These are phyloP conservation scores for Canis aureus DNA, from an alignment of 2,113 vertebrate genomes.

Conservation along the genomic window DNA sequence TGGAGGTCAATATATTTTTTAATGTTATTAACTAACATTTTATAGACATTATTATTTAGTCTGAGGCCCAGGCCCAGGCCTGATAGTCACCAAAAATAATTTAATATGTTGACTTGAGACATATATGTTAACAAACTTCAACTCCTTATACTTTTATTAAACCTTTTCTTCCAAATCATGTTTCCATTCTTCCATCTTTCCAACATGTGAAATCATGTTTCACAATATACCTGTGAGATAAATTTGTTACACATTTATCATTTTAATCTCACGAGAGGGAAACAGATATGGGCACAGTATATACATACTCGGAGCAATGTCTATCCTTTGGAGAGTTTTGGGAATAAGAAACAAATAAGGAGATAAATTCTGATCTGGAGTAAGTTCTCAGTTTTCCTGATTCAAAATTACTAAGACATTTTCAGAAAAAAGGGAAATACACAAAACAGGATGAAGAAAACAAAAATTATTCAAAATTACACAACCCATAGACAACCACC, in stretches of 20 bases:
- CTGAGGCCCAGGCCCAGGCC: neutral
- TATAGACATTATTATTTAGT: constrained; percentile 6
- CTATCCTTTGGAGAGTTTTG: neutral
- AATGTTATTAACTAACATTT: neutral
- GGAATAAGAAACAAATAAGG: constrained; percentile 17
- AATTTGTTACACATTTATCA: neutral
- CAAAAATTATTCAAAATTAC: neutral
- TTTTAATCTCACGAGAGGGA: neutral
- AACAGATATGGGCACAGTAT: neutral
- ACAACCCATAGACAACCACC: neutral
- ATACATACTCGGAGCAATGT: neutral
- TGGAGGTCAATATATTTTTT: neutral
- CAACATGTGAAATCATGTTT: neutral
- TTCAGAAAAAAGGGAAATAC: neutral
- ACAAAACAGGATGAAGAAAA: neutral
- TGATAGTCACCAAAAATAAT: constrained; percentile 18
- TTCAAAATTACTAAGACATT: constrained; percentile 12
- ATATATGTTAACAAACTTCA: neutral
- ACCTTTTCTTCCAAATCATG: constrained; percentile 32
- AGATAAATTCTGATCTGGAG: neutral
- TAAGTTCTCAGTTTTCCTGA: neutral
- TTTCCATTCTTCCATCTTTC: neutral
- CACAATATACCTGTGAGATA: neutral
- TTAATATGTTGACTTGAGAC: constrained; percentile 42
- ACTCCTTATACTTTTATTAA: constrained; percentile 52